Evolutionary conservation across 2,888 invertebrate species (phyloP).

Genomic region (Glyphotaelius pellucidus): DNA sequence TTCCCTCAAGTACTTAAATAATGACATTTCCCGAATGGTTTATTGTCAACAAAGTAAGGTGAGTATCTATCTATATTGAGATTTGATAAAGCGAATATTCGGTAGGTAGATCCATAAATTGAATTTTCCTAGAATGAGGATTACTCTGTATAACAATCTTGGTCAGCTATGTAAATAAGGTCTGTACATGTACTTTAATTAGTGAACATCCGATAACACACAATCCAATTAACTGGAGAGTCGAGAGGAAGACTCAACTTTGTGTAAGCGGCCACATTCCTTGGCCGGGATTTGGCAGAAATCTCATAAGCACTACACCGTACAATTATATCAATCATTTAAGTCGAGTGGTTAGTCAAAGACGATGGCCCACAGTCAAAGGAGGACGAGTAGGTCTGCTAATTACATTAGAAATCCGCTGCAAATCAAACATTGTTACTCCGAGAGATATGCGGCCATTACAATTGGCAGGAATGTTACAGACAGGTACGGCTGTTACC

Average conservation of each 20-base stretch:
- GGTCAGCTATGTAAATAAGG: constrained; percentile 43
- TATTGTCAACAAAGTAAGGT: no score
- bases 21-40: no score
- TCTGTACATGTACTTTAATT: constrained; percentile 45
- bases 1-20: neutral
- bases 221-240: constrained; percentile 49
- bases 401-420: constrained; percentile 62
- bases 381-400: constrained; percentile 54
- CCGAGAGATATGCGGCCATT: constrained; percentile 47
- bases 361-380: constrained; percentile 54
- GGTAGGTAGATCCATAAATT: neutral
- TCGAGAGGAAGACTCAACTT: constrained; percentile 28
- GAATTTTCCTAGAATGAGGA: constrained; percentile 17
- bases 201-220: constrained; percentile 43
- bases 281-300: constrained; percentile 28
- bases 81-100: neutral
- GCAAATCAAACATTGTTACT: constrained; percentile 55
- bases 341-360: constrained; percentile 65
- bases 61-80: neutral
- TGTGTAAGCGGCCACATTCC: constrained; percentile 48
- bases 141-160: constrained; percentile 26
- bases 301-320: constrained; percentile 49
- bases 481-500: constrained; percentile 57
- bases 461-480: constrained; percentile 50
- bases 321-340: constrained; percentile 65